phyloP scores from a whole-genome alignment of 2,888 invertebrate species.

The Acanthosoma haemorrhoidale region DNA sequence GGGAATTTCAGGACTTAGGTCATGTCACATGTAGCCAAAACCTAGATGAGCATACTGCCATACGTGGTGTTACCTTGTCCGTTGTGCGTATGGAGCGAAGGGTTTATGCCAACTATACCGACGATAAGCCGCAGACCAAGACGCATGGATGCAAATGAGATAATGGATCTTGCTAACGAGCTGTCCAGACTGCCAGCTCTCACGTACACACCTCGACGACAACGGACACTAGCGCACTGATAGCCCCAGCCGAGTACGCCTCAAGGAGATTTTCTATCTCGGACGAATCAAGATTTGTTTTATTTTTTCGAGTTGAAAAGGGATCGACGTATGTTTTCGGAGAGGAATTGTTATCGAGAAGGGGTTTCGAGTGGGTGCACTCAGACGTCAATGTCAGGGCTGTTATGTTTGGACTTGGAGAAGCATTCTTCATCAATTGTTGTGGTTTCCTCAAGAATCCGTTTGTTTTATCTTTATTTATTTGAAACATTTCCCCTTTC shows the following conservation, averaged over 20 bases:
- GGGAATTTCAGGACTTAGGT: no score
- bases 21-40: no score
- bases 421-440: neutral
- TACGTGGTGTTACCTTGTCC: constrained; percentile 6
- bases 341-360: no score
- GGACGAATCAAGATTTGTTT: neutral
- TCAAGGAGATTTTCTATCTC: neutral
- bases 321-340: no score
- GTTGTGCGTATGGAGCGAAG: neutral
- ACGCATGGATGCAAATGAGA: neutral
- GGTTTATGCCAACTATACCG: no score
- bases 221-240: neutral
- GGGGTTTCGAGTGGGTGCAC: neutral
- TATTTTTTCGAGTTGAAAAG: no score
- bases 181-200: neutral
- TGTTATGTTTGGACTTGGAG: neutral
- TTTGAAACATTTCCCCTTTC: no score
- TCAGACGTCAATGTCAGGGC: constrained; percentile 3
- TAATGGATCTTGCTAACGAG: neutral
- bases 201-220: neutral
- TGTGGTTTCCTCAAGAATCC: no score
- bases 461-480: no score
- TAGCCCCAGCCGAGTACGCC: no score
- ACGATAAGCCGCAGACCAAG: neutral
- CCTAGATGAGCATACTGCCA: no score